Conservation (phyloP, 2,797 vertebrate species). For the Presbytis comata region DNA sequence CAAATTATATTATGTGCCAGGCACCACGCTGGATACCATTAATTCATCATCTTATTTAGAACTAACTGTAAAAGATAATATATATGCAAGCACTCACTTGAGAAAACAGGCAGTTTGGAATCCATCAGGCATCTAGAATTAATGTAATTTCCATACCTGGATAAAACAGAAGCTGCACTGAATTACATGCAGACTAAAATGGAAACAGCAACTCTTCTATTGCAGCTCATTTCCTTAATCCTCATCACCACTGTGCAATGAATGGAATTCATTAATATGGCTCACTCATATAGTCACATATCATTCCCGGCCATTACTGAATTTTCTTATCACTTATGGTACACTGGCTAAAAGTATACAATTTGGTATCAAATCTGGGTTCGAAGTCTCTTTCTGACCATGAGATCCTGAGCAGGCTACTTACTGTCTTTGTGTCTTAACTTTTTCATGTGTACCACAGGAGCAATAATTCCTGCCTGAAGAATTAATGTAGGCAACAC, state of each 20-base stretch:
- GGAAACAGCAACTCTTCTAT: not conserved
- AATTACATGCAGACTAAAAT: not conserved
- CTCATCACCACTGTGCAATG: not conserved
- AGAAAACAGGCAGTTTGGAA: not conserved
- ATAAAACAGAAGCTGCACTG: not conserved
- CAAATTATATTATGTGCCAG: not conserved
- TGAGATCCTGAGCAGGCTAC: not conserved
- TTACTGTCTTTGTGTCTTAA: not conserved
- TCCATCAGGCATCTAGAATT: not conserved
- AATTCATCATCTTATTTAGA: not conserved
- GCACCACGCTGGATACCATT: not conserved
- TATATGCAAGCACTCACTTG: not conserved
- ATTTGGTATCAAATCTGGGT: not conserved
- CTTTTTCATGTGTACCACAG: not conserved
- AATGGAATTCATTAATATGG: not conserved
- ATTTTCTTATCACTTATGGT: fast-evolving
- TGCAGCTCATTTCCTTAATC: no score
- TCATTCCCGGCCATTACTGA: not conserved
- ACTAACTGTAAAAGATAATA: not conserved
- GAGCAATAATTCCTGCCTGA: not conserved
- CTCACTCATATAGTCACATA: not conserved
- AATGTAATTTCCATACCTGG: not conserved
- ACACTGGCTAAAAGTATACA: not conserved
- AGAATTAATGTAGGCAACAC: not conserved
- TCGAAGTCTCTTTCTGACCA: not conserved